Base-by-base conservation (phyloP, 2,888 invertebrate species). In the Volucella bombylans region DNA sequence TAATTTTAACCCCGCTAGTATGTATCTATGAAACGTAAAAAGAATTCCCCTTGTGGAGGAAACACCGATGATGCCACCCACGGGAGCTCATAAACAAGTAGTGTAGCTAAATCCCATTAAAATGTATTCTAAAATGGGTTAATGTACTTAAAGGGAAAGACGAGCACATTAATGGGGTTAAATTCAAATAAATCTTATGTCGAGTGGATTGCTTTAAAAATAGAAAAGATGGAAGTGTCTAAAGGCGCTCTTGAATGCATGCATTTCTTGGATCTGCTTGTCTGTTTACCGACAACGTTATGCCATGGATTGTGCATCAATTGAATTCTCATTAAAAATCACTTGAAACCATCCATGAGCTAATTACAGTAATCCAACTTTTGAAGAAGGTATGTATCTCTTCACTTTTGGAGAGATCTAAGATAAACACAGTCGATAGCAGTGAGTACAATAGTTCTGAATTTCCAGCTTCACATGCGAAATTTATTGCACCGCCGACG, bases 151-250 rank as follows among this genome's bases (percentile, higher is more conserved):
- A 45, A 59, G 45, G 57, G 52, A 54, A 76, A 57, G 23, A 76
- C 71, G 65, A 79, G 52, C 43, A 57, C 43, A 50, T 64, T 82
- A 65, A 73, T 61, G 68, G 54, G 49, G 59, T 77, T 65, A 47
- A 65, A 65, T 41, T 71, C 31, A 54, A 74, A 12, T 62, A 69
- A 71, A 71, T 38, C 64, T 43, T 54, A 65, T 67, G 31, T 50
- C 67, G 15, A 74, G 57, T 67, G 74, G 59, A 52, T 39, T 4
- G n/a, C 31, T 12, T 14, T n/a, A 14, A 18, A 2, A 43, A n/a
- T 15, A 2, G 50, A 43, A 12, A 12, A 39, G 43, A 6, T 4
- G 39, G 6, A 39, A 15, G 41, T 39, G 39, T 38, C 41, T 41
- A n/a, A 39, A 18, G 50, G 18, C 23, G 61, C 61, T 23, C 59